These are phyloP conservation scores for Chesias legatella DNA, from an alignment of 2,888 invertebrate species.

Conservation along the genomic window DNA sequence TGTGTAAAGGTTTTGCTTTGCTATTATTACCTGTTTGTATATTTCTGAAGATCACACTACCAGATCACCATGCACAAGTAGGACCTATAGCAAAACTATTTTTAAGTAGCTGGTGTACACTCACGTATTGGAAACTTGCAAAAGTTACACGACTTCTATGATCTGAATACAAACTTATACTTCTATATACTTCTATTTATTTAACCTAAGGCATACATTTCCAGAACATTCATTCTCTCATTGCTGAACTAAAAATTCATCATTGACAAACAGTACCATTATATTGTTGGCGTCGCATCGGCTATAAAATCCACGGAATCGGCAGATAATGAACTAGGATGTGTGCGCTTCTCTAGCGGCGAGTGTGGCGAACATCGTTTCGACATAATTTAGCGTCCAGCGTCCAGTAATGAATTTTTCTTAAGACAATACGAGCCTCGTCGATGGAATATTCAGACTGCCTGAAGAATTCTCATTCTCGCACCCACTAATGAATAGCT, in stretches of 20 bases:
- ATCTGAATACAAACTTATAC: too few species aligned
- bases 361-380: conserved; percentile 49
- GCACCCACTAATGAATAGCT: conserved; percentile 80
- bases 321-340: conserved; percentile 64
- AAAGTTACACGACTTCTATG: too few species aligned
- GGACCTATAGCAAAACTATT: too few species aligned
- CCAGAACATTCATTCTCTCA: conserved; percentile 21
- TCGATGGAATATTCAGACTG: conserved; percentile 75
- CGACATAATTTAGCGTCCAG: conserved; percentile 67
- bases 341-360: conserved; percentile 46
- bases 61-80: too few species aligned
- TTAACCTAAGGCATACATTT: too few species aligned
- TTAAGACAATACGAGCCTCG: conserved; percentile 74
- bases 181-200: too few species aligned
- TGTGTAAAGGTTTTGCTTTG: too few species aligned
- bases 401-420: conserved; percentile 65
- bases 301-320: conserved; percentile 50
- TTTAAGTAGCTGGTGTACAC: too few species aligned
- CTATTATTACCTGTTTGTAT: too few species aligned
- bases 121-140: too few species aligned
- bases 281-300: conserved; percentile 42
- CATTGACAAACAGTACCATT: conserved; percentile 34
- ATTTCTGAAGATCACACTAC: too few species aligned
- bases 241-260: conserved; percentile 37
- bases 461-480: conserved; percentile 78